Conservation (phyloP, 2,888 invertebrate genomes). For the Bursaphelenchus okinawaensis region DNA sequence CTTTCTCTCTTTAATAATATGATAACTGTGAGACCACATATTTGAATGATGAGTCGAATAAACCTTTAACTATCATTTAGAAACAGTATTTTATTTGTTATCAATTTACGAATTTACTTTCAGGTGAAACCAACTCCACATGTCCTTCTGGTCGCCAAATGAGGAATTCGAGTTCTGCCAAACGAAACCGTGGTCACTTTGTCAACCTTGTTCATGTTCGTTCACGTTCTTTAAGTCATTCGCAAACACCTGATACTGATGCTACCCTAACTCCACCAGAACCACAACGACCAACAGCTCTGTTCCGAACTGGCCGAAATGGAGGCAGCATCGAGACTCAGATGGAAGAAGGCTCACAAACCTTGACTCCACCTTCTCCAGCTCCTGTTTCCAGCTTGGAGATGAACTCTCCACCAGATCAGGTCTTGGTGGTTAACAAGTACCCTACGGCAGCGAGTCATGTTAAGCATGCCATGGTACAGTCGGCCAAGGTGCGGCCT, state of each 20-base stretch:
- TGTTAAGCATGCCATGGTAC: not conserved
- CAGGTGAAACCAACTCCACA: constrained; percentile 7
- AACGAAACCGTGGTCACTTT: constrained; percentile 26
- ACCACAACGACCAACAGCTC: constrained; percentile 18
- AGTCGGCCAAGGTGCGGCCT: not conserved
- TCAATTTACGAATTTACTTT: not conserved
- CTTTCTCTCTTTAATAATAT: too few species aligned
- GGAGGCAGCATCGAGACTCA: constrained; percentile 5
- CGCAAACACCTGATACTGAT: not conserved
- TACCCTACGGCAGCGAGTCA: not conserved
- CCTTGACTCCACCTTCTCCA: not conserved
- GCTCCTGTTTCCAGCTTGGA: not conserved
- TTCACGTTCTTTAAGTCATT: constrained; percentile 32
- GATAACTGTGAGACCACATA: too few species aligned
- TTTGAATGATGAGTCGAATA: too few species aligned
- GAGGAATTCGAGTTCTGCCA: constrained; percentile 1
- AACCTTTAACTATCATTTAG: not conserved
- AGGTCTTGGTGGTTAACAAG: not conserved
- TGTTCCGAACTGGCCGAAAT: constrained; percentile 11
- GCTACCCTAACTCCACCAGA: constrained; percentile 8
- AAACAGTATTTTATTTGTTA: not conserved
- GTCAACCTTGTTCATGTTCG: constrained; percentile 37
- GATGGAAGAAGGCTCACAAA: not conserved
- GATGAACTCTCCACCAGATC: not conserved
- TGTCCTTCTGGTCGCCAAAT: constrained; percentile 7